Evolutionary conservation across 2,888 invertebrate species (phyloP), one percentile per base, ranked within the genome.

Genomic region (Lasioglossum morio): DNA sequence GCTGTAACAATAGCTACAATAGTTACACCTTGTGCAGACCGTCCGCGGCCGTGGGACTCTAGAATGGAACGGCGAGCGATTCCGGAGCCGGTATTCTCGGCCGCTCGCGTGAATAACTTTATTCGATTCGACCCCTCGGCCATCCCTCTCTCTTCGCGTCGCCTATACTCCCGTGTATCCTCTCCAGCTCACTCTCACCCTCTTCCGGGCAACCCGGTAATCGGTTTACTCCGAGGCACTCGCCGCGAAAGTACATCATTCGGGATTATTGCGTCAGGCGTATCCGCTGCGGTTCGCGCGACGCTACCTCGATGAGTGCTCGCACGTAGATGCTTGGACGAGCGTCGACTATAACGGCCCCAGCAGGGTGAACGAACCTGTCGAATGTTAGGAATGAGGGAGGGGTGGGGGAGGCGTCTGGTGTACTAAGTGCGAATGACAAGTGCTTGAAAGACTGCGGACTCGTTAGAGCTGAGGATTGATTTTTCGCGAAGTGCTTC

Each of bases 221-320:
- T 90, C 90, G 90, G 88, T 89, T 90, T 90, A 89, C 88, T 88
- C 87, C 63, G 79, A 82, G 81, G 87, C 79, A 84, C 85, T 88
- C 81, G 85, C 85, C 82, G 69, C 82, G 84, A 86, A 90, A 88
- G 87, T 87, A 84, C 89, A 85, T 89, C 89, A 90, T 88, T 89
- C 88, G 84, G 82, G 89, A 90, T 90, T 90, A 89, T 85, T 90
- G 87, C 89, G 82, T 87, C 88, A 84, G 79, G 89, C 81, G 87
- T 87, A 87, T 87, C 81, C 85, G 81, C 63, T 81, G 69, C 63
- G 72, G 79, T 53, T n/a, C 77, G 72, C 75, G 76, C 63, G 53
- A 63, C 48, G 70, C n/a, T 43, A 46, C 74, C 80, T 70, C 72
- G 72, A 73, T 53, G 75, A 34, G 72, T 72, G 72, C 66, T 79